Conservation (phyloP, 2,113 vertebrate species). For the Turnix velox region DNA sequence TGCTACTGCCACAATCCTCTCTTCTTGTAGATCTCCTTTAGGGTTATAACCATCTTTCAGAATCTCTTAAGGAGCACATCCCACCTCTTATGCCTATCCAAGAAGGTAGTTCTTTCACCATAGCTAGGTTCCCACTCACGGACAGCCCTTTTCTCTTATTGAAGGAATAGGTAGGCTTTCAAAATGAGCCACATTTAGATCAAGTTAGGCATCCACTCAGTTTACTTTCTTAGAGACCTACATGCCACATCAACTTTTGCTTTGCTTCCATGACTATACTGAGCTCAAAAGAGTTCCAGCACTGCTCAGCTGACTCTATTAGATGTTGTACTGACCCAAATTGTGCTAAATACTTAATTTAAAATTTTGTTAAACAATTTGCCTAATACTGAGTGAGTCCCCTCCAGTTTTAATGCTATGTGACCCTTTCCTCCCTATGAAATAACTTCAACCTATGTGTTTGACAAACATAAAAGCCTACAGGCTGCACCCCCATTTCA, state of each 20-base stretch:
- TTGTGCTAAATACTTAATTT: not conserved
- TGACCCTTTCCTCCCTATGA: not conserved
- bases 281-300: not conserved
- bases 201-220: not conserved
- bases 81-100: not conserved
- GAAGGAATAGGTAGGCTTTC: not conserved
- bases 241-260: not conserved
- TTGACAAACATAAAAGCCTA: not conserved
- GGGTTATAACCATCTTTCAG: not conserved
- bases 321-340: not conserved
- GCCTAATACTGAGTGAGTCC: not conserved
- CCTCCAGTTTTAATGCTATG: not conserved
- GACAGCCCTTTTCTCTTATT: not conserved
- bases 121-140: not conserved
- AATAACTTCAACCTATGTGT: not conserved
- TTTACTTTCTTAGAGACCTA: not conserved
- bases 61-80: not conserved
- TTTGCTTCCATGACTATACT: not conserved
- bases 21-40: not conserved
- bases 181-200: not conserved
- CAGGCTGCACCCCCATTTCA: not conserved
- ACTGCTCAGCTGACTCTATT: not conserved
- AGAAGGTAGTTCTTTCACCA: not conserved
- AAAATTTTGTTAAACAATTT: not conserved
- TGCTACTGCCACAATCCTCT: not conserved